phyloP scores from a whole-genome alignment of 2,797 vertebrate genomes.

The Trichosurus vulpecula region DNA sequence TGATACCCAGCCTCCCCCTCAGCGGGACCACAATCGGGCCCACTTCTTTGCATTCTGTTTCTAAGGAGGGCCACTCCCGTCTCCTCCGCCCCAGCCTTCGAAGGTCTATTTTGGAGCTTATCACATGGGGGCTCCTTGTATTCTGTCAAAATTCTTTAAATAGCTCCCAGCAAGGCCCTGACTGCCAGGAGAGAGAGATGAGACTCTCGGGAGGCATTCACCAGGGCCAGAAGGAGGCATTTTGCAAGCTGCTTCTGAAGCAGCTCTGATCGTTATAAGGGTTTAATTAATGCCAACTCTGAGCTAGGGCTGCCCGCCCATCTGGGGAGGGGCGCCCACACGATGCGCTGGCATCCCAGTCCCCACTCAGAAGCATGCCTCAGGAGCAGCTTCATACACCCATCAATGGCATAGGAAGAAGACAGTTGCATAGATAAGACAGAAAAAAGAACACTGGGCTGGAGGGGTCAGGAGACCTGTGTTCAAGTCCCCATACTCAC shows the following conservation, averaged over 20 bases:
- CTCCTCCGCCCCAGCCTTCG: neutral
- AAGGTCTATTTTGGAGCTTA: neutral
- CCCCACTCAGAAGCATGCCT: neutral
- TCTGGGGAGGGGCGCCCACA: slow-evolving; percentile 1
- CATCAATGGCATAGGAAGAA: neutral
- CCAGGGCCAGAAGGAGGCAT: neutral
- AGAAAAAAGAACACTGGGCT: neutral
- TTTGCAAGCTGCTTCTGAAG: neutral
- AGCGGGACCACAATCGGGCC: neutral
- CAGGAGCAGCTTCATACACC: neutral
- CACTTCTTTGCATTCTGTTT: neutral
- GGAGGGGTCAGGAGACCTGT: neutral
- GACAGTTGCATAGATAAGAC: neutral
- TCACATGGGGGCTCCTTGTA: neutral
- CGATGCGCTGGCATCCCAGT: neutral
- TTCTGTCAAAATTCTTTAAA: neutral
- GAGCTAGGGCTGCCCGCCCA: neutral
- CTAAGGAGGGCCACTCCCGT: neutral
- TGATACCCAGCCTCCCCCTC: neutral
- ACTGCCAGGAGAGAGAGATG: neutral
- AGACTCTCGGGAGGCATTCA: neutral
- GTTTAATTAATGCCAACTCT: neutral
- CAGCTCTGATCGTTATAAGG: neutral
- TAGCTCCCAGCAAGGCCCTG: neutral
- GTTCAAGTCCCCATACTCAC: neutral